Percentiles rank a stretch among this genome's conserved stretches.
phyloP scores from a whole-genome alignment of 2,797 vertebrate species.

The Epinephelus coioides region DNA sequence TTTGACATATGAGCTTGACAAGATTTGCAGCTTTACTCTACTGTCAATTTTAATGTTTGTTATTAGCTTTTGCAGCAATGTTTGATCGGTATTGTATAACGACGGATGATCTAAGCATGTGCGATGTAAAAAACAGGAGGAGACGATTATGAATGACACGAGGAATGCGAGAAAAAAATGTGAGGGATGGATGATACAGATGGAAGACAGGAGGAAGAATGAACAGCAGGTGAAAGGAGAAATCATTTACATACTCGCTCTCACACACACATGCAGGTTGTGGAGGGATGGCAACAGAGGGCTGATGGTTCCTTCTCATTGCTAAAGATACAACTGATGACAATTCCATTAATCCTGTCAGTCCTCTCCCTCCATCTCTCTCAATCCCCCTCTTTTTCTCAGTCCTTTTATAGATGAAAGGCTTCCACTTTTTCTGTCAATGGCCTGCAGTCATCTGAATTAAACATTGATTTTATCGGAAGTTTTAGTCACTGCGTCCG shows the following conservation, averaged over 20 bases:
- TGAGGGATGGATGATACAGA: constrained; percentile 40
- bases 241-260: constrained; percentile 39
- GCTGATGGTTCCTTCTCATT: constrained; percentile 56
- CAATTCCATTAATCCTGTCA: constrained; percentile 81
- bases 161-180: neutral
- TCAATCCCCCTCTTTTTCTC: constrained; percentile 55
- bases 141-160: constrained; percentile 34
- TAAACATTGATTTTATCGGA: constrained; percentile 89
- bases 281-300: constrained; percentile 52
- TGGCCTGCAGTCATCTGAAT: constrained; percentile 89
- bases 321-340: constrained; percentile 82
- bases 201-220: constrained; percentile 34
- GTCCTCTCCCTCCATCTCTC: constrained; percentile 64
- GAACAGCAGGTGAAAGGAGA: constrained; percentile 55
- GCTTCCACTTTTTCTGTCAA: constrained; percentile 86
- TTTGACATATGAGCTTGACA: constrained; percentile 50
- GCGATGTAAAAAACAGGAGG: constrained; percentile 13
- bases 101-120: constrained; percentile 28
- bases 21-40: constrained; percentile 26
- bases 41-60: constrained; percentile 20
- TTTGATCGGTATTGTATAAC: constrained; percentile 18
- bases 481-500: constrained; percentile 79
- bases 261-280: constrained; percentile 30
- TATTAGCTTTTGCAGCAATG: neutral
- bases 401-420: constrained; percentile 89